phyloP scores from a whole-genome alignment of 64 coral and sea anemone genomes.

The Acropora tenuis region DNA sequence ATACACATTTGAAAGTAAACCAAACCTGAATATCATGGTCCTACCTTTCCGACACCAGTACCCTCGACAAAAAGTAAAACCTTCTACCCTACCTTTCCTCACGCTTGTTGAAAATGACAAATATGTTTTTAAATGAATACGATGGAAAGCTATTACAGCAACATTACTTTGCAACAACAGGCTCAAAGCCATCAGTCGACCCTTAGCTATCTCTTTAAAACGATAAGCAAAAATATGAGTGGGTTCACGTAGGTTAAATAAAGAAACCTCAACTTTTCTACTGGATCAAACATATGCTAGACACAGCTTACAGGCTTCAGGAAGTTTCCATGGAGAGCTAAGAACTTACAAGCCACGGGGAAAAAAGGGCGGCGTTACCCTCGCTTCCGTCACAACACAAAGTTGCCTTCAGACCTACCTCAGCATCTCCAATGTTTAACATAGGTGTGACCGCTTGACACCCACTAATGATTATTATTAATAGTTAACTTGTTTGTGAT shows the following conservation, averaged over 20 bases:
- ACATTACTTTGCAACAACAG: neutral
- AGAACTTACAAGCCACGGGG: too few relatives aligned
- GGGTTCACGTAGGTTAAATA: too few relatives aligned
- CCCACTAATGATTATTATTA: neutral
- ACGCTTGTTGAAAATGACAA: neutral
- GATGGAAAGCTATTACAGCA: neutral
- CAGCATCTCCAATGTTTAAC: neutral
- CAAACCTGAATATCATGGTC: slow-evolving; percentile 37
- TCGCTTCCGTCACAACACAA: neutral
- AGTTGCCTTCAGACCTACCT: neutral
- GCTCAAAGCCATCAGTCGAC: neutral
- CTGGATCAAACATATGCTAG: neutral
- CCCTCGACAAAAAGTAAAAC: neutral
- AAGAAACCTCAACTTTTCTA: too few relatives aligned
- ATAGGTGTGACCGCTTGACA: neutral
- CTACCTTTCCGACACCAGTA: slow-evolving; percentile 31
- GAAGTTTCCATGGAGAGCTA: too few relatives aligned
- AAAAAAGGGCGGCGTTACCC: too few relatives aligned
- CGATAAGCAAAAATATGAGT: too few relatives aligned
- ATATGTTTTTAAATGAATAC: neutral
- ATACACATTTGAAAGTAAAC: neutral
- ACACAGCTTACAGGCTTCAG: neutral
- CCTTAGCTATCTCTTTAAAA: neutral
- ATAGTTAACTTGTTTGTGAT: neutral
- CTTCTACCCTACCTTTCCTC: slow-evolving; percentile 27